Evolutionary conservation across 1,140 invertebrate species (phyloP), one percentile per base, ranked within the genome.

Genomic region (Bilobella aurantiaca): DNA sequence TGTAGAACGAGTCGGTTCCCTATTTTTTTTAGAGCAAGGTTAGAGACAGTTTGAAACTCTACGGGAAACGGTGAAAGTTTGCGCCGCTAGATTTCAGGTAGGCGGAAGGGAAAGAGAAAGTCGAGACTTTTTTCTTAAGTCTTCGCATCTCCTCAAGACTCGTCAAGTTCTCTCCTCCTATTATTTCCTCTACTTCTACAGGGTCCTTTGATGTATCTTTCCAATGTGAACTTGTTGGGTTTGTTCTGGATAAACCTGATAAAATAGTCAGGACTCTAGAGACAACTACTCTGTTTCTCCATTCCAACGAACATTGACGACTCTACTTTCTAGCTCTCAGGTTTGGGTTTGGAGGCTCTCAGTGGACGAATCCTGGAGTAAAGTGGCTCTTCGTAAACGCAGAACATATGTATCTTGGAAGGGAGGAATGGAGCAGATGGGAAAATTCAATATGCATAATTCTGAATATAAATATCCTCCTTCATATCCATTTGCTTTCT

Each of bases 151-250:
- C 62, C n/a, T n/a, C n/a, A n/a, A n/a, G n/a, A n/a, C n/a, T n/a
- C n/a, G n/a, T n/a, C 30, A 64, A 53, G 8, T 49, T 21, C 61
- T 63, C 34, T 16, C n/a, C 47, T 56, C 30, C 49, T 34, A 56
- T 49, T 49, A 47, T 53, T 62, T 62, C 47, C 58, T 60, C 61
- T 47, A 30, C 61, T n/a, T n/a, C n/a, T n/a, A n/a, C n/a, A n/a
- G n/a, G n/a, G n/a, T 46, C 62, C 29, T 63, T 53, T 46, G 34
- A 29, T 53, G 49, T 53, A 53, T 12, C 49, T 53, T 53, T 53
- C 49, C 14, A 23, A 12, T 53, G 49, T 53, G 49, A 53, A 53
- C 49, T 42, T 42, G 49, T 53, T 53, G 49, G 49, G 49, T 53
- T 53, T 53, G 49, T 23, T 16, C 49, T 53, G 49, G 49, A 53